phyloP scores from a whole-genome alignment of 2,797 vertebrate species.

The Oreochromis mossambicus region DNA sequence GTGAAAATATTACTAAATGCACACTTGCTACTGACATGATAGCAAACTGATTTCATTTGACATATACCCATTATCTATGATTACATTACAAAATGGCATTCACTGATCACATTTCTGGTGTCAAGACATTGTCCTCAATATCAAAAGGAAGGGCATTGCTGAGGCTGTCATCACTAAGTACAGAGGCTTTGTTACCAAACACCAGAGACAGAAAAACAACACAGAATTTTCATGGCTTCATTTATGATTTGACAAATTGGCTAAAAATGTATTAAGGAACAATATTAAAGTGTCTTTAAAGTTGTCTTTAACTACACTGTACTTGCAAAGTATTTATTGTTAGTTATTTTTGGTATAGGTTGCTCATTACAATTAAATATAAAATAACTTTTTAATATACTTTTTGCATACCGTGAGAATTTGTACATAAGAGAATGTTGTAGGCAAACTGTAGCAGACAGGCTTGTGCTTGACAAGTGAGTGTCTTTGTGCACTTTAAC shows the following conservation, averaged over 20 bases:
- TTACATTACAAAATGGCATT: slow-evolving; percentile 18
- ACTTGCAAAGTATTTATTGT: neutral
- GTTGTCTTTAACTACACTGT: neutral
- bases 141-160: neutral
- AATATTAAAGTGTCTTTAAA: neutral
- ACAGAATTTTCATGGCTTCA: neutral
- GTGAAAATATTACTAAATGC: slow-evolving; percentile 10
- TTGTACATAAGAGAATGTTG: neutral
- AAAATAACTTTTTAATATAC: neutral
- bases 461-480: neutral
- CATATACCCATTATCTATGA: slow-evolving; percentile 11
- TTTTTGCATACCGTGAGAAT: neutral
- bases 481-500: neutral
- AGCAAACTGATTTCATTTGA: slow-evolving; percentile 31
- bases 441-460: neutral
- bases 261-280: neutral
- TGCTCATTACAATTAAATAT: neutral
- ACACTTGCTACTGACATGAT: neutral
- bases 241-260: neutral
- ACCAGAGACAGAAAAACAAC: rapidly evolving
- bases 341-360: neutral
- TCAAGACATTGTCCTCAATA: neutral
- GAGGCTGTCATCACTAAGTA: neutral
- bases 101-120: slow-evolving; percentile 20
- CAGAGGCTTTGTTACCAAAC: neutral